Base-by-base conservation (phyloP, 2,113 vertebrate genomes). In the Oxyruncus cristatus region DNA sequence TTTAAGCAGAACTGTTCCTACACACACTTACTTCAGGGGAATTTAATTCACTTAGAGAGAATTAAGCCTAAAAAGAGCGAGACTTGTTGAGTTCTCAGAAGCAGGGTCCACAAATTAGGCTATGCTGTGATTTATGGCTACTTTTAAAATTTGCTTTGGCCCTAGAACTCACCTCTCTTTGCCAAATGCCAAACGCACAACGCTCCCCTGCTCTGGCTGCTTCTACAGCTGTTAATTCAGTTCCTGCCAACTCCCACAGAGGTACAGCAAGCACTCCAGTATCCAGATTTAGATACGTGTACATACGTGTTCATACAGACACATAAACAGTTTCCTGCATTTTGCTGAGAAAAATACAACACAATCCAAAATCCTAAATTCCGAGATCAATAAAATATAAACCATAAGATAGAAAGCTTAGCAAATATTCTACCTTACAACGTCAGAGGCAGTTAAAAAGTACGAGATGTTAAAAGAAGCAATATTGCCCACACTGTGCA, bases 1-100 rank as follows among this genome's bases (percentile, higher is more conserved):
- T 93, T 96, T 92, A 92, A 95, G 35, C 88, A 96, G 94, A 91
- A 91, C 47, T 95, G 89, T 95, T 95, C 95, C 92, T 95, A 96
- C 91, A 91, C 92, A 85, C 47, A 74, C 41, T 85, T 92, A 91
- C 74, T 95, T 80, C 65, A 84, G 56, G 21, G 21, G 35, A 91
- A 88, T 93, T 91, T 77, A 92, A 95, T 91, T 93, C 59, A 73
- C 39, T 92, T 32, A 20, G 63, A 80, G 41, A 79, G 75, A 90
- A 86, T 66, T 66, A 84, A 93, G 55, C 68, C 66, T n/a, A n/a
- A 39, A 88, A 91, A 93, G 63, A 86, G 84, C 8, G 35, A 66
- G 67, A 44, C 42, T 77, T 77, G 41, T 75, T 50, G 53, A 85
- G 62, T 66, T 88, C 72, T 73, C 61, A 67, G 68, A 20, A 71